A percentile compares a stretch with the other conserved stretches of the same genome.
These are phyloP conservation scores for Entomyzon cyanotis DNA, from an alignment of 2,113 vertebrate species.

Conservation along the genomic window DNA sequence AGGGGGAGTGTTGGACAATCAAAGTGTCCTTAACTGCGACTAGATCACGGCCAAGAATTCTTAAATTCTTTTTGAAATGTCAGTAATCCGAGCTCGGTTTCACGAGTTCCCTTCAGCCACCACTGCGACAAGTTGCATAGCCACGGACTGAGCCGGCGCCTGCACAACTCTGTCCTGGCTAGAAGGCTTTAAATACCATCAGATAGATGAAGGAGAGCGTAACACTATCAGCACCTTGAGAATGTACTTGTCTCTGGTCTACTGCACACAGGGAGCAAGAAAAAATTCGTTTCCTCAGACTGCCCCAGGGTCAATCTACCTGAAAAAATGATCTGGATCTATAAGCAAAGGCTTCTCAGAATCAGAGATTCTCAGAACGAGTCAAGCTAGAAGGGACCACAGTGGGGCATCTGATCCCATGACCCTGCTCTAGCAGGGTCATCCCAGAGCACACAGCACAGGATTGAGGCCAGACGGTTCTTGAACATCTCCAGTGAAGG, in stretches of 20 bases:
- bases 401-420: background rate
- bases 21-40: background rate
- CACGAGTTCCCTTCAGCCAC: rapidly evolving
- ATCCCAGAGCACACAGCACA: rapidly evolving
- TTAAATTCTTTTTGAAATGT: rapidly evolving
- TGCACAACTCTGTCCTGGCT: rapidly evolving
- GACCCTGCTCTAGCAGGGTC: no score
- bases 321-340: background rate
- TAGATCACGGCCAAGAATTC: background rate
- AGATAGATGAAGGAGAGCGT: rapidly evolving
- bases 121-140: rapidly evolving
- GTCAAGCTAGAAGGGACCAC: background rate
- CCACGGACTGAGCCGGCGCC: rapidly evolving
- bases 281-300: background rate
- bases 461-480: background rate
- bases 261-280: background rate
- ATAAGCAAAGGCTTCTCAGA: background rate
- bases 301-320: background rate
- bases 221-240: background rate
- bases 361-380: background rate
- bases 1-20: background rate
- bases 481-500: background rate
- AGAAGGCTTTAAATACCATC: rapidly evolving
- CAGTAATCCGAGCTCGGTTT: background rate
- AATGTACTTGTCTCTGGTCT: background rate